A percentile compares a stretch with the other conserved stretches of the same genome.
These are phyloP conservation scores for Epicampocera succincta DNA, from an alignment of 2,888 invertebrate genomes.

Conservation along the genomic window DNA sequence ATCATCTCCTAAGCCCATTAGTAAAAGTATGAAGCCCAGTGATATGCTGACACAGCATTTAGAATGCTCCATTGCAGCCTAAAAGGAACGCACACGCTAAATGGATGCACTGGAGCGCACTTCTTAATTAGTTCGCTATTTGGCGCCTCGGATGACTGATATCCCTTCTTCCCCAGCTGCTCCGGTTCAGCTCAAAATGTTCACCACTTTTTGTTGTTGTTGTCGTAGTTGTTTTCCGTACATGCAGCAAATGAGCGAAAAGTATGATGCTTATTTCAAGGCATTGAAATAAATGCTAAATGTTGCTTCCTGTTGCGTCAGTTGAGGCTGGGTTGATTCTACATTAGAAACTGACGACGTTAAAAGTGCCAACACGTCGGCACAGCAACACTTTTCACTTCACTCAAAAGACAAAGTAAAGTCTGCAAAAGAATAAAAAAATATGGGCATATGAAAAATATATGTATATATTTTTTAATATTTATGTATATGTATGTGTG, in stretches of 20 bases:
- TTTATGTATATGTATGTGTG: constrained; percentile 17
- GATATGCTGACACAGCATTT: constrained; percentile 73
- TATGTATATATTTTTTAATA: constrained; percentile 4
- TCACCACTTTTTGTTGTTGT: constrained; percentile 10
- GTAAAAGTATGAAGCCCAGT: constrained; percentile 72
- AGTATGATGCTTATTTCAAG: constrained; percentile 32
- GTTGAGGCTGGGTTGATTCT: constrained; percentile 64
- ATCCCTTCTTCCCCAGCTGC: neutral
- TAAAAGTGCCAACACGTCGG: constrained; percentile 2
- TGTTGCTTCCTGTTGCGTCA: constrained; percentile 41
- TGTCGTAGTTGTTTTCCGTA: constrained; percentile 38
- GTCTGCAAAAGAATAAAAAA: constrained; percentile 70
- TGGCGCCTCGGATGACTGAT: constrained; percentile 18
- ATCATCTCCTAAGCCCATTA: constrained; percentile 69
- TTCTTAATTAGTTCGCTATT: constrained; percentile 44
- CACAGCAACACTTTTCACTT: constrained; percentile 2
- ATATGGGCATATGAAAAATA: no score
- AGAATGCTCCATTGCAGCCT: constrained; percentile 73
- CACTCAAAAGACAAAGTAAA: constrained; percentile 41
- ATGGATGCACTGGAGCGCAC: constrained; percentile 64
- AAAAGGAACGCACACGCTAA: constrained; percentile 61
- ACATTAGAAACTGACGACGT: neutral
- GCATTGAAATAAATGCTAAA: constrained; percentile 44
- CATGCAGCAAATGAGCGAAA: constrained; percentile 3
- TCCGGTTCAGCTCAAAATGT: constrained; percentile 34